Percentiles rank a stretch among this genome's conserved stretches.
phyloP scores from a whole-genome alignment of 2,888 invertebrate species.

The Lucinisca nassula region DNA sequence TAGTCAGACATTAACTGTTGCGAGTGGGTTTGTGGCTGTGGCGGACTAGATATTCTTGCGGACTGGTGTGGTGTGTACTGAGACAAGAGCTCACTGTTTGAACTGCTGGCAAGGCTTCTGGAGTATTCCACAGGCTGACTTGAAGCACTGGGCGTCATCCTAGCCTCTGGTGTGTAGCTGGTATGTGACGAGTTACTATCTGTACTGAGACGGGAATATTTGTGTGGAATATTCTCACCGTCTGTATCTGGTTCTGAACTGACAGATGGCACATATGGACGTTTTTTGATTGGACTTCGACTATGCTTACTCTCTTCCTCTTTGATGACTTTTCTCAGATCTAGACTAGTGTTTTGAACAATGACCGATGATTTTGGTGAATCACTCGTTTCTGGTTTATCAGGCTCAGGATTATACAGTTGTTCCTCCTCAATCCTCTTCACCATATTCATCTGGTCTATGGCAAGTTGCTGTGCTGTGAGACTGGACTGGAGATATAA shows the following conservation, averaged over 20 bases:
- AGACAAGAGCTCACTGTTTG: constrained; percentile 20
- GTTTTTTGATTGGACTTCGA: constrained; percentile 86
- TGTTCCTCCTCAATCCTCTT: neutral
- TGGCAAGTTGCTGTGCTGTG: constrained; percentile 56
- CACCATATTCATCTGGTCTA: constrained; percentile 62
- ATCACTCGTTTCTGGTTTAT: constrained; percentile 7
- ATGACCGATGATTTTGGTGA: constrained; percentile 81
- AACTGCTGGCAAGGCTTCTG: constrained; percentile 33
- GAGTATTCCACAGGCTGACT: neutral
- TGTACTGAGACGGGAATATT: constrained; percentile 70
- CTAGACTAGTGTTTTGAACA: constrained; percentile 81
- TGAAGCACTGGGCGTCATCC: constrained; percentile 19
- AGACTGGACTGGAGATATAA: constrained; percentile 54
- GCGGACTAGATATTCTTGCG: neutral
- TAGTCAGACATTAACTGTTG: constrained; percentile 57
- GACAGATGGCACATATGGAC: constrained; percentile 82
- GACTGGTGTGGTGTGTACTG: neutral
- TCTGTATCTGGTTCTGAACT: constrained; percentile 57
- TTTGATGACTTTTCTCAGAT: constrained; percentile 80
- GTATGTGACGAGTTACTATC: constrained; percentile 63
- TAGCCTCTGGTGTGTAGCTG: constrained; percentile 49
- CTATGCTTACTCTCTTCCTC: constrained; percentile 79
- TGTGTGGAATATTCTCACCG: constrained; percentile 58
- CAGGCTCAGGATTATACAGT: neutral
- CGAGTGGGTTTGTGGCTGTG: neutral